Conservation (phyloP, 1,140 invertebrate species). For the Luehdorfia chinensis region DNA sequence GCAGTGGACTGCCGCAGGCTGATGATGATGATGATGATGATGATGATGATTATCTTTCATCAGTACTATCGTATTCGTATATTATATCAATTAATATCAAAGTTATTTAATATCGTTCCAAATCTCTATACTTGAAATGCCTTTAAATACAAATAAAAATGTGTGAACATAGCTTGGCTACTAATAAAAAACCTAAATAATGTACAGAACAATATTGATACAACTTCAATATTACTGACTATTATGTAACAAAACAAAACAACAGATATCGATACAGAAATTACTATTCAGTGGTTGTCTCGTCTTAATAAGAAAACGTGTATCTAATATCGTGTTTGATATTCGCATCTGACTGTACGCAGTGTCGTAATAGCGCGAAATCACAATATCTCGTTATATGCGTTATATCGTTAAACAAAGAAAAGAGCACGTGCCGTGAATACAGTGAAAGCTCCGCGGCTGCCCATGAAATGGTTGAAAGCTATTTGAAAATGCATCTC, state of each 20-base stretch:
- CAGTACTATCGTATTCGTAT: no score
- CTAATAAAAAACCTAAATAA: no score
- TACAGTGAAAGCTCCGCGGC: conserved; percentile 25
- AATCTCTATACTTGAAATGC: no score
- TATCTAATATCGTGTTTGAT: conserved; percentile 63
- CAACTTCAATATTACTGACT: not conserved
- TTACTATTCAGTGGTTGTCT: conserved; percentile 57
- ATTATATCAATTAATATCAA: no score
- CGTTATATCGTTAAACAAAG: conserved; percentile 70
- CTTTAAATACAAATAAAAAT: no score
- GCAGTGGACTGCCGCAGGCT: no score
- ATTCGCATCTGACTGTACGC: conserved; percentile 64
- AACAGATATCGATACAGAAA: conserved; percentile 26
- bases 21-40: no score
- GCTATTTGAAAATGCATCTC: conserved; percentile 26
- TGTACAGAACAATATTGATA: no score
- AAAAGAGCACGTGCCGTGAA: conserved; percentile 61
- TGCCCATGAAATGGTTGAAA: conserved; percentile 33
- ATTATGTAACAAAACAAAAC: not conserved
- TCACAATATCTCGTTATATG: conserved; percentile 76
- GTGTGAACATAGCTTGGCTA: no score
- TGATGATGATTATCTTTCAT: no score
- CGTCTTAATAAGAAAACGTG: conserved; percentile 71
- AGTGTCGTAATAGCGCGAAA: conserved; percentile 67
- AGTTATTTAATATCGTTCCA: no score